These are phyloP conservation scores for Poecile montanus DNA, from an alignment of 2,797 vertebrate species.

Conservation along the genomic window DNA sequence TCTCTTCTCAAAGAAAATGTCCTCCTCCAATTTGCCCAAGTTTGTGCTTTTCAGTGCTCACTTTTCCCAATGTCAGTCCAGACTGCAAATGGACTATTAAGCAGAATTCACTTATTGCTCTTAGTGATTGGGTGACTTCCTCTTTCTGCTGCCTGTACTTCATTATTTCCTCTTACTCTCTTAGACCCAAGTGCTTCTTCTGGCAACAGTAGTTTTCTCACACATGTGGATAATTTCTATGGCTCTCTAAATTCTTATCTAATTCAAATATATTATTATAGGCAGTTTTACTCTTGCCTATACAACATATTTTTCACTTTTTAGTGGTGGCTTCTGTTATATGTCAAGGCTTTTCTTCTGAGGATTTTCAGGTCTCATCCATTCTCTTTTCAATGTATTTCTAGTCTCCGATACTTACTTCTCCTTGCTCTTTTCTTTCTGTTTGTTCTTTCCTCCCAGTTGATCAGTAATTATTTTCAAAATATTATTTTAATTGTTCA, in stretches of 20 bases:
- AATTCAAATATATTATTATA: background rate
- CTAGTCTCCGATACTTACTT: background rate
- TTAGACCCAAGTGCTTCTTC: background rate
- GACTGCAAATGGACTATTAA: background rate
- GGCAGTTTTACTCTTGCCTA: background rate
- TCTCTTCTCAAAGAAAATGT: background rate
- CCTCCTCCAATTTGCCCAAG: background rate
- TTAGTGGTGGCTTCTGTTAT: background rate
- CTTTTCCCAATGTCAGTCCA: background rate
- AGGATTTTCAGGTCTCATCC: background rate
- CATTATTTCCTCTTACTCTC: slow-evolving; percentile 5
- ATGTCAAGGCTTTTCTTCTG: background rate
- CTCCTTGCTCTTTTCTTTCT: background rate
- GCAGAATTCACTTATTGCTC: background rate
- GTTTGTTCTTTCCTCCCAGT: background rate
- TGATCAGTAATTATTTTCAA: background rate
- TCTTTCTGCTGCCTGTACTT: background rate
- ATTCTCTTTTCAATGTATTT: background rate
- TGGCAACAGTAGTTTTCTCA: background rate
- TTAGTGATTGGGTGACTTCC: background rate
- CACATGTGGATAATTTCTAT: background rate
- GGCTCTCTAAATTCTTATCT: background rate
- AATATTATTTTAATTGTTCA: background rate
- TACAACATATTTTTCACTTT: background rate
- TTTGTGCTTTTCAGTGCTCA: background rate